Evolutionary conservation across 2,797 vertebrate genomes (phyloP).

Genomic region (Delichon dasypus): DNA sequence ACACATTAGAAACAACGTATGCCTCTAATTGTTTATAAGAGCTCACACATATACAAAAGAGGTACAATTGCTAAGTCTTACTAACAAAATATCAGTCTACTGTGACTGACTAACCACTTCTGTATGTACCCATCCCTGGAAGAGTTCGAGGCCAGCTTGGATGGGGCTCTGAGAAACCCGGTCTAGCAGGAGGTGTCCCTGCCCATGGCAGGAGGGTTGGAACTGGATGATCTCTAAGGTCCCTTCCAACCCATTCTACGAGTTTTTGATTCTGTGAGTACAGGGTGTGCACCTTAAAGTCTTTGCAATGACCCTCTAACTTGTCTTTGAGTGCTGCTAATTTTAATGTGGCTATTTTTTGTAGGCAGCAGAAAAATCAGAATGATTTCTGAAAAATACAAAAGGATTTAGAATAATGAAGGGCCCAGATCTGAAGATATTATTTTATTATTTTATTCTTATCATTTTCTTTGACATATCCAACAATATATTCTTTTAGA

Average conservation of each 20-base stretch:
- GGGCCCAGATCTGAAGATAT: not conserved
- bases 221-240: not conserved
- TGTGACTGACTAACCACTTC: not conserved
- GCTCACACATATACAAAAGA: not conserved
- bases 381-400: not conserved
- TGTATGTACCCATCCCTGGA: too few relatives aligned
- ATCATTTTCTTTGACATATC: not conserved
- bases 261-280: not conserved
- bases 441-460: not conserved
- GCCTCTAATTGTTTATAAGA: not conserved
- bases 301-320: not conserved
- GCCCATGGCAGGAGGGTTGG: not conserved
- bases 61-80: not conserved
- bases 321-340: not conserved
- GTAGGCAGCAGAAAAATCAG: not conserved
- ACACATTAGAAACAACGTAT: not conserved
- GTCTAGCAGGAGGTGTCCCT: not conserved
- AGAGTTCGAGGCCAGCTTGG: not conserved
- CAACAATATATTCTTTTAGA: not conserved
- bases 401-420: not conserved
- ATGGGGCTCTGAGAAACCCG: not conserved
- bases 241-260: not conserved
- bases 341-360: not conserved
- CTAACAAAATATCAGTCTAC: not conserved
- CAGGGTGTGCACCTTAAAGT: not conserved